Evolutionary conservation across 2,113 vertebrate species (phyloP), one percentile per base, ranked within the genome.

Genomic region (Prunella fulvescens): DNA sequence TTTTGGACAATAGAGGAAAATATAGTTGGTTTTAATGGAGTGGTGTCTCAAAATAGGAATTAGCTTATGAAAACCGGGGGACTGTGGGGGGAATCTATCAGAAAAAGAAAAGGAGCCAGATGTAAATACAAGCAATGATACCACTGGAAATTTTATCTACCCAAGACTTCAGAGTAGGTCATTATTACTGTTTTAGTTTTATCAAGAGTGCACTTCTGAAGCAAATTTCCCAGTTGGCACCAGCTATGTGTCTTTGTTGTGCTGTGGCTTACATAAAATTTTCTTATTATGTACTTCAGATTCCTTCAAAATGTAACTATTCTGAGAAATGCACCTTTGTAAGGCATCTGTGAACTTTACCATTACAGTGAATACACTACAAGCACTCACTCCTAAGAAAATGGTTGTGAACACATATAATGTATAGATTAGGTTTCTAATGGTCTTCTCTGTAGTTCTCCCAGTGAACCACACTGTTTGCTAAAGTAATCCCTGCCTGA

Each of bases 41-140:
- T 18, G 5, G 5, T 35, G 9, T 58, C 73, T 51, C 35, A 48
- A 88, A 95, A 40, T 5, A 88, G 10, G n/a, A 70, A 73, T 40
- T 24, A 65, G 18, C 5, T 65, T 56, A 44, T 3, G 7, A 81
- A 77, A 92, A 69, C 3, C 1, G 4, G 6, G 4, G 1, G 7
- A 13, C 9, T 22, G 29, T 19, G 4, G 8, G 20, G 10, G 2
- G 0, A 33, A 31, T 4, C 2, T 33, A 10, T 44, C 40, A 73
- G 42, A 50, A 83, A 42, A 26, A 64, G 9, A n/a, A 84, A 42
- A 65, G 14, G 3, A 65, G 25, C 6, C 22, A 40, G 5, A 37
- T n/a, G 1, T 20, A 57, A 61, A 74, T 19, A 53, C 0, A 19
- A 48, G 8, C 17, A 84, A 42, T 51, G 7, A 48, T 22, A 73